Conservation (phyloP, 2,113 vertebrate species). For the Noturus placidus region DNA sequence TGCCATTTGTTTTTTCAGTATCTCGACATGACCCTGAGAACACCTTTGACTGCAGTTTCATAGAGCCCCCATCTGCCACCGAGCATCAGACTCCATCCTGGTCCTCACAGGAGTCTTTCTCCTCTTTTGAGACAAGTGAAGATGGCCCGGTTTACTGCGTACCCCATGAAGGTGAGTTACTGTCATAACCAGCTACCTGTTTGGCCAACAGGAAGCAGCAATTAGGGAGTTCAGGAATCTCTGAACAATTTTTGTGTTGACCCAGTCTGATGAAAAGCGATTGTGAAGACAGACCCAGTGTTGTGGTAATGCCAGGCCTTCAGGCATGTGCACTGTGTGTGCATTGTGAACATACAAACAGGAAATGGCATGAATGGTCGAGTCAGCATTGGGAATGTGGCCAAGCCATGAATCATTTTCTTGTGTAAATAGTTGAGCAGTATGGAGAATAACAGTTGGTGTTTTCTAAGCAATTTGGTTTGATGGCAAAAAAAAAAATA, state of each 20-base stretch:
- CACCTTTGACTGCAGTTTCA: conserved; percentile 95
- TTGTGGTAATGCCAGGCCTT: conserved; percentile 58
- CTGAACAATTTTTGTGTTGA: conserved; percentile 40
- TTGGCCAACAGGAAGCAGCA: conserved; percentile 32
- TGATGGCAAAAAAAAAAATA: conserved; percentile 23
- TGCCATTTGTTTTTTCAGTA: conserved; percentile 72
- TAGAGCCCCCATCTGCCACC: conserved; percentile 86
- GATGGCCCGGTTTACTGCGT: conserved; percentile 94
- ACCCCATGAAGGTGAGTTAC: conserved; percentile 86
- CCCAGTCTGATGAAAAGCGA: conserved; percentile 34
- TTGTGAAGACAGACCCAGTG: conserved; percentile 52
- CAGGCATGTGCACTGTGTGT: conserved; percentile 45
- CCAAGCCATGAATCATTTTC: conserved; percentile 65
- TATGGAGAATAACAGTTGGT: conserved; percentile 22
- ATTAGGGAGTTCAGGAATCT: conserved; percentile 40
- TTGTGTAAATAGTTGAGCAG: conserved; percentile 41
- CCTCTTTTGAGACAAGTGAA: conserved; percentile 92
- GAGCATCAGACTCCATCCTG: conserved; percentile 93
- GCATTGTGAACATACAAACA: conserved; percentile 63
- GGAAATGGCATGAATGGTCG: conserved; percentile 63
- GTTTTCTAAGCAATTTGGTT: conserved; percentile 31
- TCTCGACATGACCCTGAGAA: conserved; percentile 94
- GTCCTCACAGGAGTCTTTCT: conserved; percentile 95
- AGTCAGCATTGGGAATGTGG: conserved; percentile 62
- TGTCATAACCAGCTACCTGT: conserved; percentile 1